Evolutionary conservation across 2,113 vertebrate species (phyloP).

Genomic region (Epinephelus fuscoguttatus): DNA sequence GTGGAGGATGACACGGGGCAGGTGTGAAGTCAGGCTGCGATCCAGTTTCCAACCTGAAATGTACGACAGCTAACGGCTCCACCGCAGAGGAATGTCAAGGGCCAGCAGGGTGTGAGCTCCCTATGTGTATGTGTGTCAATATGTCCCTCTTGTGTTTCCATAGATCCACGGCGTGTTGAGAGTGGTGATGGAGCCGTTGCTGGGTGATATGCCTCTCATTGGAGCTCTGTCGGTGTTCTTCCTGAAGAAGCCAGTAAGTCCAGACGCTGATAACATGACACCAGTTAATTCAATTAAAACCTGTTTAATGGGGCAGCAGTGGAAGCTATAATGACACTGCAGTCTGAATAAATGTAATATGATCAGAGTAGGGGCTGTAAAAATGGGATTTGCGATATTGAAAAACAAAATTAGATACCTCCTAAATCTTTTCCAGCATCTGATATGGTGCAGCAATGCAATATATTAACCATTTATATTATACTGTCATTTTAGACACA

Average conservation of each 20-base stretch:
- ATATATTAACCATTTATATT: not conserved
- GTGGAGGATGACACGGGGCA: constrained; percentile 44
- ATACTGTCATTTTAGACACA: not conserved
- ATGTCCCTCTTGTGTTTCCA: constrained; percentile 63
- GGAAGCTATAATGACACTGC: constrained; percentile 4
- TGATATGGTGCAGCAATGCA: not conserved
- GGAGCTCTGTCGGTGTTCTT: constrained; percentile 97
- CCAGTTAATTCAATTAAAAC: constrained; percentile 1
- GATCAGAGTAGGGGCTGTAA: not conserved
- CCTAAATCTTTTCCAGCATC: not conserved
- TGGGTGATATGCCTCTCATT: constrained; percentile 95
- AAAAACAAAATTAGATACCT: not conserved
- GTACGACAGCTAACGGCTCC: constrained; percentile 12
- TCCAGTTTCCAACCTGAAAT: constrained; percentile 65
- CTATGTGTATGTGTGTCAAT: constrained; percentile 12
- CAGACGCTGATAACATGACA: not conserved
- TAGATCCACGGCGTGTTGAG: constrained; percentile 96
- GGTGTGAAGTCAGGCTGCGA: constrained; percentile 52
- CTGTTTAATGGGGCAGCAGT: not conserved
- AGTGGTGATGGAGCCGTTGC: constrained; percentile 95
- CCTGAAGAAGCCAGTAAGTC: constrained; percentile 96
- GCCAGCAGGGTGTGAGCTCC: constrained; percentile 20
- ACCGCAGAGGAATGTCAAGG: constrained; percentile 59
- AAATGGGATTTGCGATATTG: constrained; percentile 5
- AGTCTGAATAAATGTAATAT: constrained; percentile 3